Conservation (phyloP, 1,140 invertebrate species). For the Lepidurus couesii region DNA sequence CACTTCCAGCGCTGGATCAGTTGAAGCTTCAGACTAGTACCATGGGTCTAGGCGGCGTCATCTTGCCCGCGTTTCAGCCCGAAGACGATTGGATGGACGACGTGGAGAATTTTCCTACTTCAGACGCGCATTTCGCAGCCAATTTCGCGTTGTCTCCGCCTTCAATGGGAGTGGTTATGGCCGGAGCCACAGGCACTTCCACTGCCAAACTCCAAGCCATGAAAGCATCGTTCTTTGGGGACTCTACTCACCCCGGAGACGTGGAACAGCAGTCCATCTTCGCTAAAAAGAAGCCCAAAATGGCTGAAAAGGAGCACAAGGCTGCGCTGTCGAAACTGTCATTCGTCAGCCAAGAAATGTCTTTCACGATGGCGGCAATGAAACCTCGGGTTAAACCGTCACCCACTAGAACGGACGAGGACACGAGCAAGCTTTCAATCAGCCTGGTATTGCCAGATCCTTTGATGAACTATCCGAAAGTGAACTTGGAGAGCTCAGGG, state of each 20-base stretch:
- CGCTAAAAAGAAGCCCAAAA: background rate
- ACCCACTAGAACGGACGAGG: background rate
- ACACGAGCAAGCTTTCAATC: background rate
- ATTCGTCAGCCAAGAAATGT: background rate
- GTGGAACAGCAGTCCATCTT: background rate
- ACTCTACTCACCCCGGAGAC: background rate
- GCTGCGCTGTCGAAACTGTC: background rate
- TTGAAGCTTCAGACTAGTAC: background rate
- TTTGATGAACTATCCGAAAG: background rate
- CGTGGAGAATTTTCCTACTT: conserved; percentile 20
- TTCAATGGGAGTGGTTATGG: conserved; percentile 46
- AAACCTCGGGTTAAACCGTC: background rate
- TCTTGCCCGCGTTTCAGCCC: conserved; percentile 20
- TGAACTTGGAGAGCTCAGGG: background rate
- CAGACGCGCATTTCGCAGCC: background rate
- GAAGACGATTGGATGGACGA: conserved; percentile 36
- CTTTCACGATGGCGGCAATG: background rate
- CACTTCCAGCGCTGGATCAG: background rate
- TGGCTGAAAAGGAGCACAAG: background rate
- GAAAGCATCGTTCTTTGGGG: conserved; percentile 72
- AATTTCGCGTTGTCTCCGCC: conserved; percentile 25
- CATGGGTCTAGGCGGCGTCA: background rate
- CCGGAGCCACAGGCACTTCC: conserved; percentile 54
- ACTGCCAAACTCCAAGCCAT: conserved; percentile 69
- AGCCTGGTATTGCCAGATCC: background rate